Evolutionary conservation across 1,140 invertebrate genomes (phyloP), one percentile per base, ranked within the genome.

Genomic region (Elymnias hypermnestra): DNA sequence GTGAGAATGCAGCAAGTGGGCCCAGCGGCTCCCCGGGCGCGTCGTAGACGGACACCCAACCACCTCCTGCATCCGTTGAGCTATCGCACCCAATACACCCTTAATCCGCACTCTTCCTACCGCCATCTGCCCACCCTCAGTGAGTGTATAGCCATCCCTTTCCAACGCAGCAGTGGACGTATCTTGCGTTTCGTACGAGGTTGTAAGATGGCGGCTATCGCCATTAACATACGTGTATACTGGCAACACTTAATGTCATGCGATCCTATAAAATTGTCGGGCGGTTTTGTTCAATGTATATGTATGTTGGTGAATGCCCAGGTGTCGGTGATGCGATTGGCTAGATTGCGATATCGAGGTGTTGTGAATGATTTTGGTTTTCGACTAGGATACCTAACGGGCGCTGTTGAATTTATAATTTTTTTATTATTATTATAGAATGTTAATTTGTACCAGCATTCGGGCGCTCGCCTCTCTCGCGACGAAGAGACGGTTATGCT

Each of bases 401-500:
- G 29, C 29, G 29, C 29, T 33, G 14, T 33, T 33, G 13, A 33
- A 33, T 33, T 33, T 33, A 33, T 33, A 33, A 2, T 33, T 33
- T 15, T 21, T 33, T 33, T n/a, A n/a, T n/a, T n/a, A n/a, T 29
- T 33, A 15, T 33, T 14, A 15, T 33, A 33, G 13, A 33, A 33
- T 33, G 29, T 33, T 33, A 33, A 33, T 33, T 33, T 33, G 21
- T 22, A 22, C 40, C 26, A 14, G 40, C 40, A 13, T 19, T 13
- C 28, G 15, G 23, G 35, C 15, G 33, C 33, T 45, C 23, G 18
- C 36, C 25, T 15, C 25, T 28, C 35, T 39, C 15, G 22, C 13
- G 31, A 39, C 52, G 51, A 57, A n/a, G 58, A 60, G 53, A 65
- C 63, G 51, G 56, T 65, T 63, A 64, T 63, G 70, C 71, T 74